phyloP scores from a whole-genome alignment of 1,140 invertebrate species.

The Drosophila lowei region DNA sequence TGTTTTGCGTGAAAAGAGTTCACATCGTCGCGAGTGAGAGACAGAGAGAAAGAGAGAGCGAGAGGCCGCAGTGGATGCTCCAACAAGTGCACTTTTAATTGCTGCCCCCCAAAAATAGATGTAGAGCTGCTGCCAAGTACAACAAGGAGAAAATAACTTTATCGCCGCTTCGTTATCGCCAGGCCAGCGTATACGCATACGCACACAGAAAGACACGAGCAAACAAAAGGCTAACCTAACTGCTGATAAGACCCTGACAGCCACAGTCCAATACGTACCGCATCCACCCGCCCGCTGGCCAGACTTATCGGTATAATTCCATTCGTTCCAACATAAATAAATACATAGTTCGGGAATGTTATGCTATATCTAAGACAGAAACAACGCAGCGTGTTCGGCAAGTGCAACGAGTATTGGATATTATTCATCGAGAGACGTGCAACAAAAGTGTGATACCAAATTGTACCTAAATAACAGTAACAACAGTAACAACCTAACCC shows the following conservation, averaged over 20 bases:
- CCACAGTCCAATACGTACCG: conserved; percentile 13
- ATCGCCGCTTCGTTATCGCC: conserved; percentile 45
- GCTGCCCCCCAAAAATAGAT: conserved; percentile 32
- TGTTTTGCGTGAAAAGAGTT: conserved; percentile 20
- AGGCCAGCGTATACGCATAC: neutral
- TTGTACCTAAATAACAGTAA: conserved; percentile 15
- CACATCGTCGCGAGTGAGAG: conserved; percentile 13
- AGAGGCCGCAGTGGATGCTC: conserved; percentile 19
- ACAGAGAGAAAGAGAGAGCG: conserved; percentile 18
- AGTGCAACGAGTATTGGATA: conserved; percentile 44
- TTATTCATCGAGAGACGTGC: conserved; percentile 24
- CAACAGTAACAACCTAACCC: conserved; percentile 1
- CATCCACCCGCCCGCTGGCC: conserved; percentile 19
- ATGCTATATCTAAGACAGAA: conserved; percentile 53
- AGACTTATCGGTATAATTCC: conserved; percentile 38
- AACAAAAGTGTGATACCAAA: conserved; percentile 45
- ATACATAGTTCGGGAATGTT: conserved; percentile 54
- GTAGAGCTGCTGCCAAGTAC: conserved; percentile 12
- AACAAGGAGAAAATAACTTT: conserved; percentile 36
- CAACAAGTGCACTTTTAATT: conserved; percentile 60
- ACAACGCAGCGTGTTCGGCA: conserved; percentile 24
- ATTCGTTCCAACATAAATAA: conserved; percentile 44
- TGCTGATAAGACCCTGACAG: conserved; percentile 55
- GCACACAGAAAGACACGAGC: conserved; percentile 23
- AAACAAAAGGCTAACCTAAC: conserved; percentile 29